A percentile compares a stretch with the other conserved stretches of the same genome.
Conservation (phyloP, 2,113 vertebrate species). For the Hassar affinis region DNA sequence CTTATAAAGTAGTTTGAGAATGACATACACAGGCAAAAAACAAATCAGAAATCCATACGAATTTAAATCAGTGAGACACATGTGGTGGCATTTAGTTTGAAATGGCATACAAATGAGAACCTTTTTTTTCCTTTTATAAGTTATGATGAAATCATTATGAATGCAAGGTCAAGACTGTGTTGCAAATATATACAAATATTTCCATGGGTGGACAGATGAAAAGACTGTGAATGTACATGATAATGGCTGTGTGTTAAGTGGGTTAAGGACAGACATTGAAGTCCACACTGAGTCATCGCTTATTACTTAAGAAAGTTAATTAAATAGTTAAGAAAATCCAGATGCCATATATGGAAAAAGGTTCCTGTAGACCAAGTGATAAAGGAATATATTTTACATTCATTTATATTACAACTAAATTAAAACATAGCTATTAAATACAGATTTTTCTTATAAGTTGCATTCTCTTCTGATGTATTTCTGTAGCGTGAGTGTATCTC, state of each 20-base stretch:
- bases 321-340: not conserved
- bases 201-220: not conserved
- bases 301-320: not conserved
- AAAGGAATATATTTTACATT: not conserved
- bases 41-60: not conserved
- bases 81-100: not conserved
- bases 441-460: not conserved
- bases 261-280: not conserved
- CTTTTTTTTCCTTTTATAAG: not conserved
- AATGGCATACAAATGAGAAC: not conserved
- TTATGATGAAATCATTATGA: not conserved
- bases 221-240: not conserved
- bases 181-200: not conserved
- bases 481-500: slow-evolving; percentile 76
- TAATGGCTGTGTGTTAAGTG: not conserved
- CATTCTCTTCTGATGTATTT: slow-evolving; percentile 5
- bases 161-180: not conserved
- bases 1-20: not conserved
- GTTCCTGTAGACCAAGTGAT: not conserved
- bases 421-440: not conserved
- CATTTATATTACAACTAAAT: not conserved
- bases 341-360: not conserved
- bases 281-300: not conserved
- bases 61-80: not conserved
- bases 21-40: not conserved